Conservation (phyloP, 2,797 vertebrate genomes). For the Fratercula arctica region DNA sequence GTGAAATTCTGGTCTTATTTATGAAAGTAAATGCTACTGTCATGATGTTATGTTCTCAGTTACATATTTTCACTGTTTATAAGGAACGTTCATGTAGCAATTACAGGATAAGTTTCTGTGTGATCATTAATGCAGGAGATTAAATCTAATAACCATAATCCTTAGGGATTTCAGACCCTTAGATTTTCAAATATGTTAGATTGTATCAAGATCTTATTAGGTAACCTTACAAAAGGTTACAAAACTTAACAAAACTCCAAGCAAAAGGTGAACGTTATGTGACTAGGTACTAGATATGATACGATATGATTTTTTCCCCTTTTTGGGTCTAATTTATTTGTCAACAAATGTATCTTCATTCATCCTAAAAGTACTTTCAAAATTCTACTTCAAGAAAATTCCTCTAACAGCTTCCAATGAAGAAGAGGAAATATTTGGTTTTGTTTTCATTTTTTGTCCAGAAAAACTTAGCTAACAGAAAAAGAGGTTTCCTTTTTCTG, state of each 20-base stretch:
- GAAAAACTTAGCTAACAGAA: background rate
- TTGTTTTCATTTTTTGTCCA: background rate
- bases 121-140: background rate
- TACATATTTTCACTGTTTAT: background rate
- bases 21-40: background rate
- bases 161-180: background rate
- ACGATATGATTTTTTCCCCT: background rate
- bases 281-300: background rate
- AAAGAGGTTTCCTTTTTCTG: background rate
- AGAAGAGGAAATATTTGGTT: background rate
- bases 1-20: background rate
- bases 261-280: background rate
- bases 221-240: background rate
- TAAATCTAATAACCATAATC: background rate
- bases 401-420: fast-evolving
- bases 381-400: background rate
- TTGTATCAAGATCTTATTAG: background rate
- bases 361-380: background rate
- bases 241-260: background rate
- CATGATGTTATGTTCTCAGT: background rate
- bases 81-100: background rate
- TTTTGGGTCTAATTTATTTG: background rate
- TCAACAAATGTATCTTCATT: background rate
- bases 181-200: background rate
- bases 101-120: background rate